These are phyloP conservation scores for Meganola albula DNA, from an alignment of 2,888 invertebrate species.

Conservation along the genomic window DNA sequence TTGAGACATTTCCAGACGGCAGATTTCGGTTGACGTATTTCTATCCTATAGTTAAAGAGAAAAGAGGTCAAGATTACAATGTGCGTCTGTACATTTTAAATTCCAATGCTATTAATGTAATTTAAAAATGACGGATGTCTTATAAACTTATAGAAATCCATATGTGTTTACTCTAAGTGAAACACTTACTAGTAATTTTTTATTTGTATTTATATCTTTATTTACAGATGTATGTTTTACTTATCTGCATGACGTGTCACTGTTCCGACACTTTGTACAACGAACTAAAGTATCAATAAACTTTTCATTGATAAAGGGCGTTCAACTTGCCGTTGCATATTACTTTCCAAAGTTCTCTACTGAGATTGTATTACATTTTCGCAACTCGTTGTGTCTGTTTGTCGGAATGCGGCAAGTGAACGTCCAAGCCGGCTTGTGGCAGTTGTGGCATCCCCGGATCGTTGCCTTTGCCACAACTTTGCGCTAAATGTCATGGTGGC, in stretches of 20 bases:
- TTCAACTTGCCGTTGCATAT: too few relatives aligned
- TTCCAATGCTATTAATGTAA: too few relatives aligned
- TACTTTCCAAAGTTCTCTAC: conserved; percentile 15
- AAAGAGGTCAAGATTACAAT: conserved; percentile 61
- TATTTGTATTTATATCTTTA: too few relatives aligned
- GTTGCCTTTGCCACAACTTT: conserved; percentile 43
- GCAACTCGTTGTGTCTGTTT: conserved; percentile 38
- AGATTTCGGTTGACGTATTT: conserved; percentile 26
- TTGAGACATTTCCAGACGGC: conserved; percentile 15
- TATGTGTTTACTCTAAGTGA: too few relatives aligned
- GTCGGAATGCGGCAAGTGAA: conserved; percentile 67
- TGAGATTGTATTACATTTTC: conserved; percentile 41
- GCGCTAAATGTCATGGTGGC: conserved; percentile 62
- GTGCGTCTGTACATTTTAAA: too few relatives aligned
- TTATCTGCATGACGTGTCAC: too few relatives aligned
- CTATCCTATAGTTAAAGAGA: conserved; percentile 43
- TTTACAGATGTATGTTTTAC: too few relatives aligned
- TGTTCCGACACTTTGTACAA: too few relatives aligned
- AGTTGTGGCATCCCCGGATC: conserved; percentile 47
- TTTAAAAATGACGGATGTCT: too few relatives aligned
- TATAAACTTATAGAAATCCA: too few relatives aligned
- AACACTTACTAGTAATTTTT: too few relatives aligned
- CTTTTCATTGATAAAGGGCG: too few relatives aligned
- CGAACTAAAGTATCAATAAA: conserved; percentile 1
- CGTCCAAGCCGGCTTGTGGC: conserved; percentile 48